These are phyloP conservation scores for Camponotus pennsylvanicus DNA, from an alignment of 1,140 invertebrate species.

Conservation along the genomic window DNA sequence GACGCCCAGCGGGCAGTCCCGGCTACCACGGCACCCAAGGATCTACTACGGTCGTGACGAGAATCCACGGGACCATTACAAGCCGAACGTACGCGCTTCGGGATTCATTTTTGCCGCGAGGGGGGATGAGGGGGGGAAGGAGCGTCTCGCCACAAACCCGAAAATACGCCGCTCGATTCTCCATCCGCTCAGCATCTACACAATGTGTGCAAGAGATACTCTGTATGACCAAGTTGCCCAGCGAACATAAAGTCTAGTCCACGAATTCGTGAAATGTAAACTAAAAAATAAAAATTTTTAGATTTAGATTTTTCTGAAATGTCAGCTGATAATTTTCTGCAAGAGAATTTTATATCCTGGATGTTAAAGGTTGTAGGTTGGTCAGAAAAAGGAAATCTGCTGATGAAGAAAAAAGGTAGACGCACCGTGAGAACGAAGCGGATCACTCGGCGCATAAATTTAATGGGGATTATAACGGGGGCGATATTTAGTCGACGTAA, in stretches of 20 bases:
- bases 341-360: neutral
- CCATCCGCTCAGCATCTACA: neutral
- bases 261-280: no score
- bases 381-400: neutral
- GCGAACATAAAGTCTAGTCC: neutral
- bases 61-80: conserved; percentile 77
- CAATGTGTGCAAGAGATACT: neutral
- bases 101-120: conserved; percentile 63
- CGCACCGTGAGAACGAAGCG: conserved; percentile 47
- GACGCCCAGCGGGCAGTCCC: conserved; percentile 81
- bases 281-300: no score
- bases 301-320: no score
- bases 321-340: neutral
- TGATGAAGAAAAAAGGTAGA: no score
- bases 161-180: neutral
- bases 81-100: conserved; percentile 47
- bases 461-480: conserved; percentile 66
- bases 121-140: neutral
- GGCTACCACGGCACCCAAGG: conserved; percentile 79
- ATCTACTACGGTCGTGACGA: conserved; percentile 80
- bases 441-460: conserved; percentile 69
- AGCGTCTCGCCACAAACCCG: conserved; percentile 13
- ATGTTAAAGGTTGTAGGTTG: neutral
- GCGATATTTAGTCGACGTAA: conserved; percentile 79
- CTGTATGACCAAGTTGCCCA: neutral